Conservation (phyloP, 2,797 vertebrate genomes). For the Furcifer pardalis region DNA sequence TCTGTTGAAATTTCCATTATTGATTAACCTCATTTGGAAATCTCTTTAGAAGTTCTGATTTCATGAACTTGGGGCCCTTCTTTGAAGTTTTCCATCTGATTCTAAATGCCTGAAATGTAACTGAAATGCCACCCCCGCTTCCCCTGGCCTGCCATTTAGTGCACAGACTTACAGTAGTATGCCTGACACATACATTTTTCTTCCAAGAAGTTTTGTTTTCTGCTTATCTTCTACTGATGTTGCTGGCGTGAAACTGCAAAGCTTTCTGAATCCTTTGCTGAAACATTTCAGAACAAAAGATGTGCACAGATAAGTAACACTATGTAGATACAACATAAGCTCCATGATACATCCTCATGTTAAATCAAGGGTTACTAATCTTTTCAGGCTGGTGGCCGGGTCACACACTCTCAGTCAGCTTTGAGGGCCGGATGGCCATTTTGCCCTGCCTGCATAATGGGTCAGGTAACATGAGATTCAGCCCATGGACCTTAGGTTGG, state of each 20-base stretch:
- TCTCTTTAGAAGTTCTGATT: constrained; percentile 12
- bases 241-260: neutral
- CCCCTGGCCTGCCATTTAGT: constrained; percentile 52
- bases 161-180: constrained; percentile 33
- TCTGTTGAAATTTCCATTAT: constrained; percentile 62
- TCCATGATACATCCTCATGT: neutral
- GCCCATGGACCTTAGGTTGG: too few species aligned
- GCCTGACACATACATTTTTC: constrained; percentile 14
- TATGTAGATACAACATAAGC: neutral
- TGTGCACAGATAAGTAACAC: neutral
- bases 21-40: constrained; percentile 61
- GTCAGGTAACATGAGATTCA: too few species aligned
- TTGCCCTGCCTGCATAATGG: too few species aligned
- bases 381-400: too few species aligned
- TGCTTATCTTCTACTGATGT: constrained; percentile 11
- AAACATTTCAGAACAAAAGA: neutral
- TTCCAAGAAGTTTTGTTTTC: neutral
- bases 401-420: too few species aligned
- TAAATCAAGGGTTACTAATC: too few species aligned
- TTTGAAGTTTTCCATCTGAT: constrained; percentile 49
- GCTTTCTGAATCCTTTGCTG: neutral
- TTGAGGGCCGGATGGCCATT: too few species aligned
- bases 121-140: constrained; percentile 32
- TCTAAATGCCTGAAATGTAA: constrained; percentile 60
- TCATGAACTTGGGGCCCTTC: constrained; percentile 45